Evolutionary conservation across 35 echinoderm and acorn worm species (phyloP), one percentile per base, ranked within the genome.

Genomic region (Chiridota heheva): DNA sequence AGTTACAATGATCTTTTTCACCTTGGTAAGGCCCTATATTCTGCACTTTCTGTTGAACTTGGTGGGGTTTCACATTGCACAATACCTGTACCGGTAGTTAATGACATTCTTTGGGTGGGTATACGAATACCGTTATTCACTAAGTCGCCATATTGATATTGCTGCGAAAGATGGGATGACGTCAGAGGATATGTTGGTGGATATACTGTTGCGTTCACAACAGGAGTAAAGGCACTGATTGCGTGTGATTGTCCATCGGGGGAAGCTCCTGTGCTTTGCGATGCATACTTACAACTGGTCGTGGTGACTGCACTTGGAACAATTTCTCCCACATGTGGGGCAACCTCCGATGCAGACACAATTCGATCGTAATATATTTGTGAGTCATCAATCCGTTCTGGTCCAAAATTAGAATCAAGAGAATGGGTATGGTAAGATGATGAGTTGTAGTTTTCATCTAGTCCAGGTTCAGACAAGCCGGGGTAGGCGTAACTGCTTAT

Each of bases 391-490:
- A n/a, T n/a, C n/a, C n/a, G 56, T 1, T 77, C 73, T 36, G 48
- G 29, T 18, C 33, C 27, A 25, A 57, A 77, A 2, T 31, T 15
- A 60, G 34, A 29, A 33, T 77, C 73, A 47, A 77, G 39, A n/a
- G 73, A 36, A 22, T 41, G 60, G 39, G 47, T 35, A 59, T 56
- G 55, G 60, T 77, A 77, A 0, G 73, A 55, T 16, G 90, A 59
- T 33, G 90, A 63, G 58, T 87, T 93, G 78, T 86, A 88, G 63
- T 83, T 93, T 41, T 93, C 90, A 57, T 87, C 90, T 2, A 93
- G 33, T 16, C 55, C 41, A 58, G 56, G 56, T 15, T 77, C 73
- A 47, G 60, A 58, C 18, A 47, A 47, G 1, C 56, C 47, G 10
- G 48, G 17, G 55, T 77, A 77, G 22, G 48, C 73, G 34, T 57